A percentile compares a stretch with the other conserved stretches of the same genome.
Conservation (phyloP, 2,113 vertebrate species). For the Cervus canadensis region DNA sequence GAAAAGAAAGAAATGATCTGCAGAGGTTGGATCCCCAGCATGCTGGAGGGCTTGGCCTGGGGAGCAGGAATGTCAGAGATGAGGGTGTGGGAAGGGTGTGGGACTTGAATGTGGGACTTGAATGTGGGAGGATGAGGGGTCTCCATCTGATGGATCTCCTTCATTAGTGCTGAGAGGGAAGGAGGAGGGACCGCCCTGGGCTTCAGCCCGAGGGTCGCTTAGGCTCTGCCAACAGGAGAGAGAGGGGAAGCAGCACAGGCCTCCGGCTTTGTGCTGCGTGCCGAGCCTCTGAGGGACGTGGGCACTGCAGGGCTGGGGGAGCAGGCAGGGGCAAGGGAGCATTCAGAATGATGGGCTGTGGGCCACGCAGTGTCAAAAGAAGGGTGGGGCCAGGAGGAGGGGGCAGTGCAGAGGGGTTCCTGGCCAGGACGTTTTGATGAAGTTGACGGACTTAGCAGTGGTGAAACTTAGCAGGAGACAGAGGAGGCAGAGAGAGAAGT, state of each 20-base stretch:
- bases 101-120: background rate
- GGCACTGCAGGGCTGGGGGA: too few species aligned
- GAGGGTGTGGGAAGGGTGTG: background rate
- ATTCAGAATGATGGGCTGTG: accelerated
- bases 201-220: background rate
- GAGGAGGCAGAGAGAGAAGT: background rate
- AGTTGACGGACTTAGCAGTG: background rate
- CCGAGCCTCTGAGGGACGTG: background rate
- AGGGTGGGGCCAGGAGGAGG: background rate
- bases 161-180: background rate
- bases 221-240: background rate
- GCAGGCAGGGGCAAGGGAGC: background rate
- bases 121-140: background rate
- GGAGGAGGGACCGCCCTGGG: background rate
- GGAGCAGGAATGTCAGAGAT: background rate
- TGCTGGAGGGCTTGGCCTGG: background rate
- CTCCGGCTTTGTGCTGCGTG: background rate
- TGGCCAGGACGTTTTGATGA: background rate
- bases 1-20: background rate
- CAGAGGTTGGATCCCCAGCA: background rate
- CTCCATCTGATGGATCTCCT: background rate
- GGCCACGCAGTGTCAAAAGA: background rate
- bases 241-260: accelerated
- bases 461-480: background rate
- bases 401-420: background rate